Base-by-base conservation (phyloP, 1,140 invertebrate genomes). In the Bradysia coprophila region DNA sequence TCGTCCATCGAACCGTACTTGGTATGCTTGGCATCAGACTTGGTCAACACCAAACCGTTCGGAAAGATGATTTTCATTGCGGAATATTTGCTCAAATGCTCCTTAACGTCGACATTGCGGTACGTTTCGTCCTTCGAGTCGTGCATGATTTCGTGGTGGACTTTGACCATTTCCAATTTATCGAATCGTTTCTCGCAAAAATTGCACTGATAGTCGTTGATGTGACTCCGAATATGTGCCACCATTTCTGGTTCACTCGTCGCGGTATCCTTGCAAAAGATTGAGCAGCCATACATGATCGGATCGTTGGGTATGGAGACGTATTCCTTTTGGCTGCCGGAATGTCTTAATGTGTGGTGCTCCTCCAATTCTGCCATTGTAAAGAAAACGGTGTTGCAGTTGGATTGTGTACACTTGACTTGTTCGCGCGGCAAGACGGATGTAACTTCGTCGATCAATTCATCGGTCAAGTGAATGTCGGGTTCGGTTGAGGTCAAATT, bases 211-310 rank as follows among this genome's bases (percentile, higher is more conserved):
- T 43, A 41, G 16, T 24, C 13, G 10, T 20, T 10, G 43, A 45
- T 43, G 42, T 47, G 48, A 40, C 45, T 36, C 28, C 44, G 42
- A 42, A 46, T 46, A 20, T 49, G 48, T 20, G 36, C 13, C n/a
- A 49, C 18, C 8, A 42, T 36, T n/a, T 3, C n/a, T 4, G 13
- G 9, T 24, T 40, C 39, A 11, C 19, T 22, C 3, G 39, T 40
- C 4, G 22, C 4, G 2, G n/a, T 40, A 18, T 38, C 6, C 4
- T 18, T n/a, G 18, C 36, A 38, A 3, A n/a, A n/a, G 6, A 13
- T 8, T 28, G 24, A 28, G 13, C 24, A 28, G 24, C 24, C 24
- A 28, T 28, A 28, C 24, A 8, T 13, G 13, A 28, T 28, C 13
- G n/a, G n/a, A n/a, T n/a, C n/a, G n/a, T n/a, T n/a, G n/a, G n/a